These are phyloP conservation scores for Condylostylus longicornis DNA, from an alignment of 1,140 invertebrate species.

Conservation along the genomic window DNA sequence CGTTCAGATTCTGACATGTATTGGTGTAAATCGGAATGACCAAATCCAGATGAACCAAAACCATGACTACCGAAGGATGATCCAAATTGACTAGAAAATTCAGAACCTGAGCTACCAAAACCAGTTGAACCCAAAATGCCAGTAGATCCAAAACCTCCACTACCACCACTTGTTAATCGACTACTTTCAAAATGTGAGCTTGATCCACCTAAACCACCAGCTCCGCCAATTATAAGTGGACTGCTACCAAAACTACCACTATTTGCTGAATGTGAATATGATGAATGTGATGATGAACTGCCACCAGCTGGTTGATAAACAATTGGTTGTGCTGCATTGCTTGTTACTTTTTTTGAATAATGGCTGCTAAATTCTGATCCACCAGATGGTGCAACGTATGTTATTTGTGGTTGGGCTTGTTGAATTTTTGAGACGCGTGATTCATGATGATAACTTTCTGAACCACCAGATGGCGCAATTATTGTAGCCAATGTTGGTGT, in stretches of 20 bases:
- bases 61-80: conserved; percentile 2
- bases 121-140: conserved; percentile 2
- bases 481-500: conserved; percentile 13
- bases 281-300: neutral
- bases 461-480: conserved; percentile 12
- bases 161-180: neutral
- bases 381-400: neutral
- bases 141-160: conserved; percentile 4
- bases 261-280: neutral
- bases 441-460: conserved; percentile 19
- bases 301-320: neutral
- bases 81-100: conserved; percentile 6
- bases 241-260: neutral
- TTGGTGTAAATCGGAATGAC: neutral
- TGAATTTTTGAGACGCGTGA: conserved; percentile 12
- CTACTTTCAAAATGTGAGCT: neutral
- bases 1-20: conserved; percentile 13
- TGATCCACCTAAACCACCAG: neutral
- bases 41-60: neutral
- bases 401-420: neutral
- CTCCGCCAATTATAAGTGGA: neutral
- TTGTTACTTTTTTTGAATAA: no score
- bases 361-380: conserved; percentile 1
- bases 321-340: neutral
- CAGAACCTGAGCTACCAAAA: conserved; percentile 4